Base-by-base conservation (phyloP, 2,888 invertebrate genomes). In the Eupithecia centaureata region DNA sequence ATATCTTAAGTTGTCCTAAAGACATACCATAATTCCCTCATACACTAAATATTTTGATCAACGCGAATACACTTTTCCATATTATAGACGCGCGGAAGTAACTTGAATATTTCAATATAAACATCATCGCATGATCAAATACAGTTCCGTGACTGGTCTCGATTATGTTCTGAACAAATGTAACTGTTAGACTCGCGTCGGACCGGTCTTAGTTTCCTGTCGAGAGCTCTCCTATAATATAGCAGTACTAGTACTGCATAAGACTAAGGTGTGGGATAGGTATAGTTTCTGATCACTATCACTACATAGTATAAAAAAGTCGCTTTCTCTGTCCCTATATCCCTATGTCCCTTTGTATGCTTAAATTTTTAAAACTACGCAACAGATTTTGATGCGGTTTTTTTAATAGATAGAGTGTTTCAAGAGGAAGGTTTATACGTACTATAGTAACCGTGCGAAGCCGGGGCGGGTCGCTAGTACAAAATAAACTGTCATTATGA, bases 201-300 rank as follows among this genome's bases (percentile, higher is more conserved):
- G 47, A 68, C 68, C 58, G 63, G 69, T 70, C 58, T 65, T 15
- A 33, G 69, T 70, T 65, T 70, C 63, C 59, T 66, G 56, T 35
- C 56, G 38, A 65, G 64, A 68, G 66, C 63, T 66, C 61, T 61
- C 54, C 42, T 59, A 65, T 69, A 72, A 63, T 62, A 58, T 56
- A 42, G 42, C n/a, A 42, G 18, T 22, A 42, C 47, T 18, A 28
- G n/a, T 57, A 18, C 32, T 56, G 52, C 60, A 67, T 62, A 65
- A 70, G 57, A 62, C 61, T 25, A 51, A 54, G 61, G 58, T 51
- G 65, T 63, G 67, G 7, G 27, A 28, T 68, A n/a, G 35, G 47
- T 47, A 1, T n/a, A n/a, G 38, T 38, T 30, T 56, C 57, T n/a
- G n/a, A n/a, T n/a, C n/a, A n/a, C n/a, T n/a, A n/a, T n/a, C n/a